phyloP scores from a whole-genome alignment of 2,888 invertebrate genomes.

The Phorcus lineatus region DNA sequence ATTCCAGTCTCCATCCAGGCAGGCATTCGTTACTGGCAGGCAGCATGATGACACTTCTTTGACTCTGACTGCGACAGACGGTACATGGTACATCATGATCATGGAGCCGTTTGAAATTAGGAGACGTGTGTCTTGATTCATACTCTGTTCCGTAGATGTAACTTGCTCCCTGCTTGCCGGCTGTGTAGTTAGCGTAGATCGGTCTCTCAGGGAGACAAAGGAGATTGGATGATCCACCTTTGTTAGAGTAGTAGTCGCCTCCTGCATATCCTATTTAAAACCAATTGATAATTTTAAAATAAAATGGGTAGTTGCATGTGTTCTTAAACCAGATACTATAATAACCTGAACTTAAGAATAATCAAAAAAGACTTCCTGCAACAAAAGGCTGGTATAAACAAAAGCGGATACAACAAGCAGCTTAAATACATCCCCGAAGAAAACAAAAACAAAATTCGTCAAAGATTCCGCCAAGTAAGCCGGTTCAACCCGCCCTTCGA shows the following conservation, averaged over 20 bases:
- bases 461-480: no score
- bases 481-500: no score
- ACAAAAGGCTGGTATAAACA: no score
- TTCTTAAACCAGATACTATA: no score
- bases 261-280: slow-evolving; percentile 30
- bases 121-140: not conserved
- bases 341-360: no score
- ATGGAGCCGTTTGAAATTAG: slow-evolving; percentile 14
- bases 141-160: slow-evolving; percentile 38
- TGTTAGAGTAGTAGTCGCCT: slow-evolving; percentile 18
- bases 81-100: slow-evolving; percentile 43
- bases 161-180: not conserved
- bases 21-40: slow-evolving; percentile 37
- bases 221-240: slow-evolving; percentile 28
- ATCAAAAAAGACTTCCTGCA: no score
- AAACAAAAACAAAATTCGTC: no score
- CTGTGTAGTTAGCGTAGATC: slow-evolving; percentile 6
- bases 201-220: slow-evolving; percentile 33
- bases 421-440: no score
- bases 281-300: no score
- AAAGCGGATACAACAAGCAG: no score
- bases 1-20: slow-evolving; percentile 36
- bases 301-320: no score
- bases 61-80: slow-evolving; percentile 31
- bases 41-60: slow-evolving; percentile 35